phyloP scores from a whole-genome alignment of 2,888 invertebrate genomes.

The Crematogaster levior region DNA sequence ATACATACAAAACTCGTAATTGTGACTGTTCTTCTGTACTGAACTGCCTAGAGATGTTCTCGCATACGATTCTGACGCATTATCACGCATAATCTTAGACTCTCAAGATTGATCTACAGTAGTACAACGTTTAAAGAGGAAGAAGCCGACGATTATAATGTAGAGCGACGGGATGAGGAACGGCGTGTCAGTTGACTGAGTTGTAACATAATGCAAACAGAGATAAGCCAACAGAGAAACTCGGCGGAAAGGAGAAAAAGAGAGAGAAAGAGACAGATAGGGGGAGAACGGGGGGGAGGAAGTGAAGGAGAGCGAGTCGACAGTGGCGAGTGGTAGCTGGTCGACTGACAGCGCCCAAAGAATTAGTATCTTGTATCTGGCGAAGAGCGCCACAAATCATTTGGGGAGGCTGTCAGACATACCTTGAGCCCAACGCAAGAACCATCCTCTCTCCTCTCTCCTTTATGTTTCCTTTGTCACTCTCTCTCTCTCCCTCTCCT shows the following conservation, averaged over 20 bases:
- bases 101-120: constrained; percentile 3
- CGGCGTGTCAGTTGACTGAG: constrained; percentile 58
- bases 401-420: constrained; percentile 71
- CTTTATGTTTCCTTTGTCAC: background rate
- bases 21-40: background rate
- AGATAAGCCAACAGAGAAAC: constrained; percentile 32
- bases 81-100: constrained; percentile 24
- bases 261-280: background rate
- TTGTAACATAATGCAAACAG: constrained; percentile 60
- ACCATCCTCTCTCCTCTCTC: constrained; percentile 2
- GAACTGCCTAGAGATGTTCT: background rate
- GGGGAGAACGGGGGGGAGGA: background rate
- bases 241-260: background rate
- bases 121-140: constrained; percentile 9
- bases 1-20: constrained; percentile 14
- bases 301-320: constrained; percentile 42
- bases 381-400: constrained; percentile 76
- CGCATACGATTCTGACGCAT: constrained; percentile 7
- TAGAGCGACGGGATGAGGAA: constrained; percentile 22
- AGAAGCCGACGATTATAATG: constrained; percentile 17
- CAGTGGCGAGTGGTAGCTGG: constrained; percentile 72
- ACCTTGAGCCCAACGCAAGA: constrained; percentile 59
- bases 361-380: constrained; percentile 73
- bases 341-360: constrained; percentile 69
- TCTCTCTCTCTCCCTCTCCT: constrained; percentile 8